A percentile compares a stretch with the other conserved stretches of the same genome.
phyloP scores from a whole-genome alignment of 2,888 invertebrate species.

The Philaethria dido region DNA sequence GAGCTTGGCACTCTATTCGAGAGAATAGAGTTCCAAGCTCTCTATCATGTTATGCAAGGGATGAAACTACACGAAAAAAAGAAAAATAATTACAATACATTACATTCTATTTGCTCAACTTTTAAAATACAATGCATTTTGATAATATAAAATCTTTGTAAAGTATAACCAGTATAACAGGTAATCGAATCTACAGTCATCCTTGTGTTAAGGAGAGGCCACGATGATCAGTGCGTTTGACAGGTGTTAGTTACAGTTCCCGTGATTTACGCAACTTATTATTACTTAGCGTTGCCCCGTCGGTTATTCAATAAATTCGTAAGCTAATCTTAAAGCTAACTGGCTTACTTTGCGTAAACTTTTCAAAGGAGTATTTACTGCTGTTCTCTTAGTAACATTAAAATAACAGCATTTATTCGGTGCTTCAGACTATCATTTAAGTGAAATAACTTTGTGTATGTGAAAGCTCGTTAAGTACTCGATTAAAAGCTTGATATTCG shows the following conservation, averaged over 20 bases:
- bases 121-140: not conserved
- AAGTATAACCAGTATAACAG: not conserved
- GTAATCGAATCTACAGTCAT: not conserved
- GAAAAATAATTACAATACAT: too few relatives aligned
- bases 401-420: slow-evolving; percentile 17
- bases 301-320: slow-evolving; percentile 13
- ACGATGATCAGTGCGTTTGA: slow-evolving; percentile 4
- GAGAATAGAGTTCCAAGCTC: too few relatives aligned
- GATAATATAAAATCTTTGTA: not conserved
- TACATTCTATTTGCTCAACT: too few relatives aligned
- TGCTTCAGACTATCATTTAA: slow-evolving; percentile 26
- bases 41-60: too few relatives aligned
- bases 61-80: too few relatives aligned
- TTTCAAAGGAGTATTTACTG: slow-evolving; percentile 33
- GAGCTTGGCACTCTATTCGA: too few relatives aligned
- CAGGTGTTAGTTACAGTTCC: slow-evolving; percentile 9
- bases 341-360: slow-evolving; percentile 33
- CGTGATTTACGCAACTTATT: slow-evolving; percentile 18
- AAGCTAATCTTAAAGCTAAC: slow-evolving; percentile 34
- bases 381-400: slow-evolving; percentile 27
- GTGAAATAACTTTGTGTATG: slow-evolving; percentile 16
- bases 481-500: slow-evolving; percentile 17
- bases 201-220: not conserved
- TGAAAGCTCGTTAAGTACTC: slow-evolving; percentile 12
- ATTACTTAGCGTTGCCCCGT: slow-evolving; percentile 1